Evolutionary conservation across 2,113 vertebrate genomes (phyloP).

Genomic region (Antechinus flavipes): DNA sequence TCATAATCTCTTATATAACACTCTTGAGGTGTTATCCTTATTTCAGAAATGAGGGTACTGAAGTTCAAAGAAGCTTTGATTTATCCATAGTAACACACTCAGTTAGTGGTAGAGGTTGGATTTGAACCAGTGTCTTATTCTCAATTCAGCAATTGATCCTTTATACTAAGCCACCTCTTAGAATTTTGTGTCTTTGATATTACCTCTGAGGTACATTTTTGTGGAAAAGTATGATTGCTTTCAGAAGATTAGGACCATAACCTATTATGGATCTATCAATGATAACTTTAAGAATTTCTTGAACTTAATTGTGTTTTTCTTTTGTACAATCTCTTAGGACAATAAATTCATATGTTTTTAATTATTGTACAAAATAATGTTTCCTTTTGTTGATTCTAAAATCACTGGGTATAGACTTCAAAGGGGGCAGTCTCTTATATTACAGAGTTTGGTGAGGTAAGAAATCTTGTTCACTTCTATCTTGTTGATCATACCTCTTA

Average conservation of each 20-base stretch:
- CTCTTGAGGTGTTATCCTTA: not conserved
- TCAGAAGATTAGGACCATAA: not conserved
- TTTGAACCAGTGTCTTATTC: not conserved
- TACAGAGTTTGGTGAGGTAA: constrained; percentile 18
- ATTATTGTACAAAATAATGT: not conserved
- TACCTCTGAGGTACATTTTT: not conserved
- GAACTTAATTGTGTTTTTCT: constrained; percentile 20
- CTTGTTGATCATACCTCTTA: not conserved
- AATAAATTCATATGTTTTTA: not conserved
- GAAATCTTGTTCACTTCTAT: not conserved
- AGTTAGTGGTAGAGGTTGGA: not conserved
- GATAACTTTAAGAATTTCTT: constrained; percentile 4
- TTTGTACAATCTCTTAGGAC: not conserved
- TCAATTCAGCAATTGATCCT: not conserved
- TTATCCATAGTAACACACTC: not conserved
- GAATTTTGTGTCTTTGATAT: not conserved
- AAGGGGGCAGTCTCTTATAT: not conserved
- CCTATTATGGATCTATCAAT: not conserved
- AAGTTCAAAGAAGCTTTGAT: not conserved
- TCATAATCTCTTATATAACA: not conserved
- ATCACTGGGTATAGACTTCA: not conserved
- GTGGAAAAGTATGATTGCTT: not conserved
- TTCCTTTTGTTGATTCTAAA: not conserved
- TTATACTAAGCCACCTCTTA: not conserved
- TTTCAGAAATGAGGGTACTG: not conserved